Evolutionary conservation across 2,113 vertebrate species (phyloP).

Genomic region (Calyptomena viridis): DNA sequence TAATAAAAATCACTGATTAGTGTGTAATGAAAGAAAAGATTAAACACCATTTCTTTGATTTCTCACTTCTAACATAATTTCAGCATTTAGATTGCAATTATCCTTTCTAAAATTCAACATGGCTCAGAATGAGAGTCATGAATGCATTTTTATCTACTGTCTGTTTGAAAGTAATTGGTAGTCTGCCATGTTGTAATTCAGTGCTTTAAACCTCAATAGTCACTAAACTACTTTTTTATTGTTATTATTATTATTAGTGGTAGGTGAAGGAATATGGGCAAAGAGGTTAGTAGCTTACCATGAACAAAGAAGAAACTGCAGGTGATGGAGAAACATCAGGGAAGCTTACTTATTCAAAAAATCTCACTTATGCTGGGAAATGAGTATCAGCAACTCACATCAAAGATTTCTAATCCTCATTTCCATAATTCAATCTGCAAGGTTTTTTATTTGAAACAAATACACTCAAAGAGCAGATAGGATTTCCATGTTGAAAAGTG

Average conservation of each 20-base stretch:
- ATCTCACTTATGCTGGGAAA: neutral
- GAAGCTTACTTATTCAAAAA: neutral
- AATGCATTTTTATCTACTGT: neutral
- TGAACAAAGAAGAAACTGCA: neutral
- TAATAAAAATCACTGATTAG: constrained; percentile 30
- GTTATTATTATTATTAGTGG: neutral
- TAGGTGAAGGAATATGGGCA: neutral
- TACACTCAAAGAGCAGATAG: neutral
- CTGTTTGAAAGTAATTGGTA: neutral
- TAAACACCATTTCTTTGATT: constrained; percentile 3
- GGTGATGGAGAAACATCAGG: neutral
- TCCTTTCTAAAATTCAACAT: neutral
- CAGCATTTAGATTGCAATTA: constrained; percentile 24
- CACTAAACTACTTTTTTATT: neutral
- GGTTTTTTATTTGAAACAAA: neutral
- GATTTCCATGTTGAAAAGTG: neutral
- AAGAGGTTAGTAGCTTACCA: neutral
- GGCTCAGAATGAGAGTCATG: neutral
- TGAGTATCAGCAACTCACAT: neutral
- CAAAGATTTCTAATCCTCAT: neutral
- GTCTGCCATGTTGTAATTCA: neutral
- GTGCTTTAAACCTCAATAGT: neutral
- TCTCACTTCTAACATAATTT: neutral
- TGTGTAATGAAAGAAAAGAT: neutral
- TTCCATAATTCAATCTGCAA: neutral